These are phyloP conservation scores for Empidonax alnorum DNA, from an alignment of 2,113 vertebrate species.

Conservation along the genomic window DNA sequence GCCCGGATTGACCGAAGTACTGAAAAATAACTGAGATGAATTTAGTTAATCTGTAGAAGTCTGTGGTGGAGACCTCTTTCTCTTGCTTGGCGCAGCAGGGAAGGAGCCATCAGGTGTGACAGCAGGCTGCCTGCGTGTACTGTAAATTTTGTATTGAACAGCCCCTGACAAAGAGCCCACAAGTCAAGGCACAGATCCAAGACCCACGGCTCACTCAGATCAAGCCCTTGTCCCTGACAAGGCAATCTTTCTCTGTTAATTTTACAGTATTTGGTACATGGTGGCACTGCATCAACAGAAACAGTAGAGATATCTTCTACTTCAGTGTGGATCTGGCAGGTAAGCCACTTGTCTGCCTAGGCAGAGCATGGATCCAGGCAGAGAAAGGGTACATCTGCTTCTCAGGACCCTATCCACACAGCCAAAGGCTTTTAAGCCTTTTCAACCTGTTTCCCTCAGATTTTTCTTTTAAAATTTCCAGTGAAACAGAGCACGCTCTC, in stretches of 20 bases:
- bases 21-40: not conserved
- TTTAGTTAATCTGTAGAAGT: not conserved
- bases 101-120: not conserved
- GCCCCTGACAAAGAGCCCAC: not conserved
- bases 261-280: not conserved
- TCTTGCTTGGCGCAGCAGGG: not conserved
- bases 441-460: not conserved
- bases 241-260: not conserved
- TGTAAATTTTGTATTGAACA: not conserved
- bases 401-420: rapidly evolving
- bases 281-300: not conserved
- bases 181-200: not conserved
- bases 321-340: rapidly evolving
- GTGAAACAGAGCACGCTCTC: not conserved
- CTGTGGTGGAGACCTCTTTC: not conserved
- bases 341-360: rapidly evolving
- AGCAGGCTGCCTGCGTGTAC: not conserved
- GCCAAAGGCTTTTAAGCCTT: not conserved
- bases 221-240: not conserved
- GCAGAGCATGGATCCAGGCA: not conserved
- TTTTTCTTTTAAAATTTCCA: not conserved
- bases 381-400: not conserved
- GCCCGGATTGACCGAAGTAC: not conserved
- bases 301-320: not conserved
- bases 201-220: not conserved